Evolutionary conservation across 2,888 invertebrate species (phyloP).

Genomic region (Linnaemya vulpina): DNA sequence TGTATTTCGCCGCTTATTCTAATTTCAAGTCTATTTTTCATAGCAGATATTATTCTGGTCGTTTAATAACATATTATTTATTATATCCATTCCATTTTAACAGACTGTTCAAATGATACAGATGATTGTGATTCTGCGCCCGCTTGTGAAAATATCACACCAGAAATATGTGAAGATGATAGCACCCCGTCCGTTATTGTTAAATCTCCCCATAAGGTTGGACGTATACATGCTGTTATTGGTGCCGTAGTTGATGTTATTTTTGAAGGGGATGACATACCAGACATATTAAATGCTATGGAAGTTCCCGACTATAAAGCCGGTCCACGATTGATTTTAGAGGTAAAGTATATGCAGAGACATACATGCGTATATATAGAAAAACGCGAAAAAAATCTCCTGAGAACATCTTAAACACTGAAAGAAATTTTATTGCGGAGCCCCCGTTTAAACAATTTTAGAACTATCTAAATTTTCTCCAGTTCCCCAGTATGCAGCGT

Average conservation of each 20-base stretch:
- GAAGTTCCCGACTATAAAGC: constrained; percentile 88
- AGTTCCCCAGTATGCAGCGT: too few species aligned
- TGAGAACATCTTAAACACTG: too few species aligned
- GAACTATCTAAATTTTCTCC: too few species aligned
- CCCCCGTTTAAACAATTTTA: too few species aligned
- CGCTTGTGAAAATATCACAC: neutral
- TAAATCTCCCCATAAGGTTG: constrained; percentile 50
- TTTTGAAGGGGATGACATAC: constrained; percentile 90
- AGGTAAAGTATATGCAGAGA: constrained; percentile 73
- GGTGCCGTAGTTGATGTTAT: constrained; percentile 97
- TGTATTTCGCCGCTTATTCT: too few species aligned
- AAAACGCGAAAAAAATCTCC: too few species aligned
- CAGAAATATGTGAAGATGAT: neutral
- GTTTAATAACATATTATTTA: too few species aligned
- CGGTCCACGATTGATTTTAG: constrained; percentile 81
- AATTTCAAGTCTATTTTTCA: too few species aligned
- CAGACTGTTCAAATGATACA: neutral
- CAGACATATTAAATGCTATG: constrained; percentile 93
- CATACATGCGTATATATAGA: too few species aligned
- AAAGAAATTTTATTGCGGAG: too few species aligned
- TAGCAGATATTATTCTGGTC: too few species aligned
- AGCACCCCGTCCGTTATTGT: neutral
- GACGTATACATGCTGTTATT: constrained; percentile 88
- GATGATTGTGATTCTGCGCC: constrained; percentile 15
- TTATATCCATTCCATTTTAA: neutral